phyloP scores from a whole-genome alignment of 2,888 invertebrate genomes.

The Brenthis daphne region DNA sequence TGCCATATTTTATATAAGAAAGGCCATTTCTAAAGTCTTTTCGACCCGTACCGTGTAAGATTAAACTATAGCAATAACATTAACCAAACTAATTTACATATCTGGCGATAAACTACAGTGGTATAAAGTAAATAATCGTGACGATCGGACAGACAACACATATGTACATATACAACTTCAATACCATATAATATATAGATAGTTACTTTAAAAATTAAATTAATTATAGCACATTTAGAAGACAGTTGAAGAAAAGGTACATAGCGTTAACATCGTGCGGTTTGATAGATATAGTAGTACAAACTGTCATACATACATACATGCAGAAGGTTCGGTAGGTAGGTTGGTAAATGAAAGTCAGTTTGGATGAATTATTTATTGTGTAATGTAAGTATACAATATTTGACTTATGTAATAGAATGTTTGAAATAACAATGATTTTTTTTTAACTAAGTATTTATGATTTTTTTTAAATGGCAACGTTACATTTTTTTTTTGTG shows the following conservation, averaged over 20 bases:
- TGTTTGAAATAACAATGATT: background rate
- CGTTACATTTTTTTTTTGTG: too few species aligned
- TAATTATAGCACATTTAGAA: constrained; percentile 7
- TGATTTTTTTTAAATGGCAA: too few species aligned
- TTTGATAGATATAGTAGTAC: background rate
- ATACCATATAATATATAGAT: background rate
- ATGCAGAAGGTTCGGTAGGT: constrained; percentile 37
- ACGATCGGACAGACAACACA: constrained; percentile 6
- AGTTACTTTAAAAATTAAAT: background rate
- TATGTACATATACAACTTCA: background rate
- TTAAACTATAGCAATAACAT: background rate
- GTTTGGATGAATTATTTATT: constrained; percentile 50
- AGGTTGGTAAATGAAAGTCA: constrained; percentile 52
- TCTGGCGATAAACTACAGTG: constrained; percentile 4
- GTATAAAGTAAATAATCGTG: background rate
- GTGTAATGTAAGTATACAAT: constrained; percentile 42
- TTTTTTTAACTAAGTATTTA: too few species aligned
- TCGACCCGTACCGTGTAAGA: background rate
- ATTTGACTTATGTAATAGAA: constrained; percentile 13
- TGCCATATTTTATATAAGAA: too few species aligned
- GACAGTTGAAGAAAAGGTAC: constrained; percentile 4
- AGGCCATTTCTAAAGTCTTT: too few species aligned
- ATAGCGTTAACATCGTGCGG: constrained; percentile 23
- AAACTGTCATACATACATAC: constrained; percentile 25
- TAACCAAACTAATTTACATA: background rate